Evolutionary conservation across 2,797 vertebrate genomes (phyloP).

Genomic region (Gambusia yucatana): DNA sequence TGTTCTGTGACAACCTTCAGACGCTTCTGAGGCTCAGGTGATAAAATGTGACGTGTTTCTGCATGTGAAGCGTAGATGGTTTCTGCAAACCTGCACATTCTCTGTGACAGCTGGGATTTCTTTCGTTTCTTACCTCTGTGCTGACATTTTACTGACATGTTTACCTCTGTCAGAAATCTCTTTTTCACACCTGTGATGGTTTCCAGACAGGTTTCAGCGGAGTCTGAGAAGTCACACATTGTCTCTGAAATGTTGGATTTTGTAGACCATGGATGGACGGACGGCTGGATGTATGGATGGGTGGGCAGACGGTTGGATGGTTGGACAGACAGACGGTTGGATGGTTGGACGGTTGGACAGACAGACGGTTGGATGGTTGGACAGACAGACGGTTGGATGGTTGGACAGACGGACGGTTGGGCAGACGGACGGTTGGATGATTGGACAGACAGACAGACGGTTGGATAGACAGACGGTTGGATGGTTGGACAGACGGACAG

Average conservation of each 20-base stretch:
- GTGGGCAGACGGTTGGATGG: not conserved
- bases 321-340: too few species aligned
- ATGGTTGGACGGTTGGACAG: too few species aligned
- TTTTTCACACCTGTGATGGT: conserved; percentile 37
- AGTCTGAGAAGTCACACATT: conserved; percentile 28
- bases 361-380: rapidly evolving
- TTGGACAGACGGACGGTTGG: not conserved
- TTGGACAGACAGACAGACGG: not conserved
- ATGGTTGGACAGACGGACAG: not conserved
- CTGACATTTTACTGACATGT: conserved; percentile 63
- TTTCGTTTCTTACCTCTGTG: conserved; percentile 18
- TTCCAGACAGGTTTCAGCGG: conserved; percentile 46
- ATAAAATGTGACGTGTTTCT: conserved; percentile 31
- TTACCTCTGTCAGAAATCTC: conserved; percentile 52
- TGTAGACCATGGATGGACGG: not conserved
- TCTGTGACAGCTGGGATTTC: conserved; percentile 24
- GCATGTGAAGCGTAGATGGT: conserved; percentile 17
- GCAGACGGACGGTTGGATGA: too few species aligned
- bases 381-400: too few species aligned
- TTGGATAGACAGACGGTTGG: not conserved
- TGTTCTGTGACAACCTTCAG: conserved; percentile 35
- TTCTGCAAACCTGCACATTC: conserved; percentile 21
- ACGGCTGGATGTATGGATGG: not conserved
- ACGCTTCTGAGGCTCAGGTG: conserved; percentile 19
- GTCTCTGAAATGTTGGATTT: conserved; percentile 16